Evolutionary conservation across 2,113 vertebrate genomes (phyloP).

Genomic region (Gobius niger): DNA sequence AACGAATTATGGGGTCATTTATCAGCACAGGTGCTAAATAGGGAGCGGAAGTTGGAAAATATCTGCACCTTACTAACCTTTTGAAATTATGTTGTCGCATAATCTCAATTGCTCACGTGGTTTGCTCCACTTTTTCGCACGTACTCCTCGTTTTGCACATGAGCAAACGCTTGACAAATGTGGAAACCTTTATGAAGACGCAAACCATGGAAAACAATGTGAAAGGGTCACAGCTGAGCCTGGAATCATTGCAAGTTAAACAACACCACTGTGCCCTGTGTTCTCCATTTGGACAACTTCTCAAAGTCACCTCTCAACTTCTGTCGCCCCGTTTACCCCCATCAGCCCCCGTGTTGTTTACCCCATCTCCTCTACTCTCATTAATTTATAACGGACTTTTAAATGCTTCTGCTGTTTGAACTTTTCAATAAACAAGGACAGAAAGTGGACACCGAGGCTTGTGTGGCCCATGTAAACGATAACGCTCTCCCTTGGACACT

Average conservation of each 20-base stretch:
- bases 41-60: no score
- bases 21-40: no score
- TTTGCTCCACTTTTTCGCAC: not conserved
- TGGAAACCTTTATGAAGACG: no score
- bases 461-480: slow-evolving; percentile 59
- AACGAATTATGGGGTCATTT: no score
- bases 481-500: slow-evolving; percentile 39
- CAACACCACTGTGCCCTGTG: not conserved
- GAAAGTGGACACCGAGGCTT: slow-evolving; percentile 62
- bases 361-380: slow-evolving; percentile 13
- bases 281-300: not conserved
- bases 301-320: slow-evolving; percentile 8
- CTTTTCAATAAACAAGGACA: slow-evolving; percentile 47
- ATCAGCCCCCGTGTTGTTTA: slow-evolving; percentile 14
- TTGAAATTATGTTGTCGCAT: no score
- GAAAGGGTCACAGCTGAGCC: not conserved
- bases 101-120: not conserved
- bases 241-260: not conserved
- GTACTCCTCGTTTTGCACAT: no score
- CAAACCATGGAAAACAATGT: not conserved
- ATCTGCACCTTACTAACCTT: no score
- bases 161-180: no score
- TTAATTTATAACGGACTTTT: slow-evolving; percentile 63
- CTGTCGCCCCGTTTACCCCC: not conserved
- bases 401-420: slow-evolving; percentile 53